Conservation (phyloP, 23 tunicate species). For the Phallusia fumigata region DNA sequence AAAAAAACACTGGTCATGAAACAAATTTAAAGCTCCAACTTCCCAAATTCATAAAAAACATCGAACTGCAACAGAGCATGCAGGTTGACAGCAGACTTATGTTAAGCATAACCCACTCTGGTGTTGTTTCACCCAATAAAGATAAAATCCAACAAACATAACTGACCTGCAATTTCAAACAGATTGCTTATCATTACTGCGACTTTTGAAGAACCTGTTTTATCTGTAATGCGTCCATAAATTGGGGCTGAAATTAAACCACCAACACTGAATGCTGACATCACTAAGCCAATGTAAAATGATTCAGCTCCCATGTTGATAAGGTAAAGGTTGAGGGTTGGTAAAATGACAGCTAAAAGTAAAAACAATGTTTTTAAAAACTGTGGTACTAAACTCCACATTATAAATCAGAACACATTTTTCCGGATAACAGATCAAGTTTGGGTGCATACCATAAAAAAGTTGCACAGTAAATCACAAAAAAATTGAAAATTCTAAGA, state of each 20-base stretch:
- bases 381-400: no score
- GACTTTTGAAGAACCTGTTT: constrained; percentile 26
- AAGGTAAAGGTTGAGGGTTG: constrained; percentile 39
- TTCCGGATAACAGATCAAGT: no score
- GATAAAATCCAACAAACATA: no score
- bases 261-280: constrained; percentile 47
- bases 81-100: no score
- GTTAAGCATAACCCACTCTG: no score
- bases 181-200: constrained; percentile 32
- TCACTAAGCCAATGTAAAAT: constrained; percentile 23
- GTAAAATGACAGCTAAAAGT: constrained; percentile 41
- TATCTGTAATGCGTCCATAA: constrained; percentile 50
- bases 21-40: no score
- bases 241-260: constrained; percentile 47
- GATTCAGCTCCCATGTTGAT: constrained; percentile 13
- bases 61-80: no score
- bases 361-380: neutral
- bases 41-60: no score
- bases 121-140: no score
- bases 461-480: neutral
- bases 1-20: no score
- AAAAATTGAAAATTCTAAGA: neutral
- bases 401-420: no score
- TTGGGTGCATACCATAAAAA: neutral
- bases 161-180: constrained; percentile 37